A percentile compares a stretch with the other conserved stretches of the same genome.
phyloP scores from a whole-genome alignment of 2,888 invertebrate genomes.

The Diadegma fenestrale region DNA sequence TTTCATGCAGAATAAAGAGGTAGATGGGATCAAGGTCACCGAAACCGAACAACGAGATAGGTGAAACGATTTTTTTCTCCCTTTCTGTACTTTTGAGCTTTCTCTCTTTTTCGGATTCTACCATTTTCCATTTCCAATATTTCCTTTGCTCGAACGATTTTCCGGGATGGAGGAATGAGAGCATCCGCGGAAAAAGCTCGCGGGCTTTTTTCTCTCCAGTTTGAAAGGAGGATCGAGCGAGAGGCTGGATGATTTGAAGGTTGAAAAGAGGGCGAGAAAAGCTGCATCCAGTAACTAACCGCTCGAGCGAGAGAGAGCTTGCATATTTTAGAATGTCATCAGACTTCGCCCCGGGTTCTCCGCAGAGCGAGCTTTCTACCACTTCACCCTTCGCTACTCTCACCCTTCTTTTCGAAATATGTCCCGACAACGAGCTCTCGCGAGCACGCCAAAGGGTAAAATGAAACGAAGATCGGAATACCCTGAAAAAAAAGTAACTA shows the following conservation, averaged over 20 bases:
- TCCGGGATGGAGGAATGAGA: slow-evolving; percentile 41
- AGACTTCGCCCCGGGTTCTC: slow-evolving; percentile 69
- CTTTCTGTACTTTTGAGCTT: slow-evolving; percentile 5
- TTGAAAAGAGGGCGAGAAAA: slow-evolving; percentile 40
- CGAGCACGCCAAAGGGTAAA: slow-evolving; percentile 43
- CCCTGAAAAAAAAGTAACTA: slow-evolving; percentile 23
- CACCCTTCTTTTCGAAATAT: slow-evolving; percentile 15
- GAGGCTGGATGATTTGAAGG: slow-evolving; percentile 31
- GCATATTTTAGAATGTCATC: slow-evolving; percentile 80
- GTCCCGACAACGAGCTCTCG: slow-evolving; percentile 26
- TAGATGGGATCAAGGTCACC: slow-evolving; percentile 55
- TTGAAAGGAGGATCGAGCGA: slow-evolving; percentile 4
- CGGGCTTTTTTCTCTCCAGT: slow-evolving; percentile 29
- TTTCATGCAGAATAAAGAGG: not conserved
- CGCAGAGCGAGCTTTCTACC: slow-evolving; percentile 31
- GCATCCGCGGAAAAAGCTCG: slow-evolving; percentile 58
- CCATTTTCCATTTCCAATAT: slow-evolving; percentile 30
- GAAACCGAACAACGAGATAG: slow-evolving; percentile 20
- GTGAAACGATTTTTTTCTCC: slow-evolving; percentile 21
- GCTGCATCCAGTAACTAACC: slow-evolving; percentile 73
- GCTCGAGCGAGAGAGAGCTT: slow-evolving; percentile 68
- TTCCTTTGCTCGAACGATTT: slow-evolving; percentile 36
- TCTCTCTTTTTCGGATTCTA: slow-evolving; percentile 30
- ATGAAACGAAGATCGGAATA: slow-evolving; percentile 20
- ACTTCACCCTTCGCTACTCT: slow-evolving; percentile 13